A percentile compares a stretch with the other conserved stretches of the same genome.
Evolutionary conservation across 2,888 invertebrate species (phyloP).

Genomic region (Kuschelorhynchus macadamiae): DNA sequence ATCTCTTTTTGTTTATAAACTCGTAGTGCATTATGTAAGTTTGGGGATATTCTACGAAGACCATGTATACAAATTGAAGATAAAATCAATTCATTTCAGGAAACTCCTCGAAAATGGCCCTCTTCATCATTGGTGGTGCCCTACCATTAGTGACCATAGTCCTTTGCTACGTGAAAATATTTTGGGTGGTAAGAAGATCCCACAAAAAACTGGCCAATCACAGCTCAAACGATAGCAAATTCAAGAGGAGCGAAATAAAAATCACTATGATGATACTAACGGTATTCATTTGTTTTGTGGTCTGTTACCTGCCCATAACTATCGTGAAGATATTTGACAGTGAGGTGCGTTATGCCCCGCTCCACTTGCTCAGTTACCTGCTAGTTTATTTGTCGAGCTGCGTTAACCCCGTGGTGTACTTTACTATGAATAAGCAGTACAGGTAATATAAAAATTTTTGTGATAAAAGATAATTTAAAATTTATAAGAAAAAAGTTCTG

Average conservation of each 20-base stretch:
- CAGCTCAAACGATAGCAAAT: slow-evolving; percentile 73
- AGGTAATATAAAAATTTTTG: too few species aligned
- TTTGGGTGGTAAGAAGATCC: slow-evolving; percentile 90
- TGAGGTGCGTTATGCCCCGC: slow-evolving; percentile 81
- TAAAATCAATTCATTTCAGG: slow-evolving; percentile 33
- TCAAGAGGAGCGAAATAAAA: slow-evolving; percentile 90
- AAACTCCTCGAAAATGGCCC: slow-evolving; percentile 81
- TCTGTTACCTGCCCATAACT: slow-evolving; percentile 93
- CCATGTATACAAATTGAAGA: too few species aligned
- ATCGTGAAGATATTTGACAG: slow-evolving; percentile 90
- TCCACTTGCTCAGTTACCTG: slow-evolving; percentile 88
- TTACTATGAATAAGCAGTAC: slow-evolving; percentile 95
- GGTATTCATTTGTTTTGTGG: slow-evolving; percentile 90
- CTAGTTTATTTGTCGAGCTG: slow-evolving; percentile 90
- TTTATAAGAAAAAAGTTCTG: too few species aligned
- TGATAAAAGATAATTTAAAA: too few species aligned
- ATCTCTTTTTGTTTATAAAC: too few species aligned
- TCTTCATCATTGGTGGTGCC: slow-evolving; percentile 89
- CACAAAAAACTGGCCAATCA: slow-evolving; percentile 85
- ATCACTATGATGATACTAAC: slow-evolving; percentile 95
- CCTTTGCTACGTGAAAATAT: slow-evolving; percentile 88
- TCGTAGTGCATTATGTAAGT: too few species aligned
- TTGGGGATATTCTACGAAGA: too few species aligned
- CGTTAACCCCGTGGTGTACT: slow-evolving; percentile 93
- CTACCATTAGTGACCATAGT: slow-evolving; percentile 89